Evolutionary conservation across 2,797 vertebrate species (phyloP).

Genomic region (Lutjanus campechanus): DNA sequence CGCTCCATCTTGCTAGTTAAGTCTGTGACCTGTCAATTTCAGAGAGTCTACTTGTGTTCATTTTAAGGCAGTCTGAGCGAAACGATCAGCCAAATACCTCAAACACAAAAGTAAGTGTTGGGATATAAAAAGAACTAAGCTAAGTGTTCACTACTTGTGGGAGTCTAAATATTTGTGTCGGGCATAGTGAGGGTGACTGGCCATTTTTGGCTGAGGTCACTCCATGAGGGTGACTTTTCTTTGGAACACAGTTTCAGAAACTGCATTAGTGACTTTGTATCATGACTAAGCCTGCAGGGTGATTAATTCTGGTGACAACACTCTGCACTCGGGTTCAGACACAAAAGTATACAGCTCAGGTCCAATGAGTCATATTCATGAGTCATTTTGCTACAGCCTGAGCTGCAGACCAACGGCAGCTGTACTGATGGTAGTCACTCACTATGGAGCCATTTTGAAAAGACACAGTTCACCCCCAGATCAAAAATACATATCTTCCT

Average conservation of each 20-base stretch:
- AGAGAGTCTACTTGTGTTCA: background rate
- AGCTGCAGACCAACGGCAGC: conserved; percentile 19
- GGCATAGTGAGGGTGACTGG: background rate
- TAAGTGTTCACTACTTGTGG: background rate
- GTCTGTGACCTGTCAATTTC: background rate
- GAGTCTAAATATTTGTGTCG: conserved; percentile 43
- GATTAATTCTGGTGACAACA: background rate
- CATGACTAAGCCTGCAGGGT: conserved; percentile 25
- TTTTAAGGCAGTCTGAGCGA: background rate
- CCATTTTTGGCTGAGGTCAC: conserved; percentile 12
- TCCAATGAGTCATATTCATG: conserved; percentile 47
- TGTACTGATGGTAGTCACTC: background rate
- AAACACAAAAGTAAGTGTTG: background rate
- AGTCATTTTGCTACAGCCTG: conserved; percentile 22
- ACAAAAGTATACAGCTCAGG: conserved; percentile 2
- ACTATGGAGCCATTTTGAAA: background rate
- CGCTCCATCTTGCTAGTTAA: background rate
- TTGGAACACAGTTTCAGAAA: conserved; percentile 11
- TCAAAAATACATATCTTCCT: too few relatives aligned
- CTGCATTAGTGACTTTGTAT: background rate
- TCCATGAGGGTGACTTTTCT: background rate
- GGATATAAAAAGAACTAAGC: background rate
- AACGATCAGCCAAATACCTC: background rate
- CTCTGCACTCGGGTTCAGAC: conserved; percentile 3
- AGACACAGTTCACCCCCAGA: too few relatives aligned